phyloP scores from a whole-genome alignment of 2,113 vertebrate species.

The Marcusenius ussheri region DNA sequence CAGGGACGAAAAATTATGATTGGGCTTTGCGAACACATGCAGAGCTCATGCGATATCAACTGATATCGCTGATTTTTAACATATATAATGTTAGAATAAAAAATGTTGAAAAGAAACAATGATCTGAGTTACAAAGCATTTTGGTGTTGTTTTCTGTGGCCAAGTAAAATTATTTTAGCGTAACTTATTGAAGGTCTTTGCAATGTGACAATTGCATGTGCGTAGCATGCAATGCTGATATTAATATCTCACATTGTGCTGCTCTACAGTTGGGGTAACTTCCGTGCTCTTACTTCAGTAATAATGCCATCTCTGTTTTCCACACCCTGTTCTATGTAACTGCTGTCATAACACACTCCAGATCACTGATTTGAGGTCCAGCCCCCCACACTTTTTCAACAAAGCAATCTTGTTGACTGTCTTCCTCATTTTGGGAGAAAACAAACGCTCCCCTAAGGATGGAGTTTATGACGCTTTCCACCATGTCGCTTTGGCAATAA shows the following conservation, averaged over 20 bases:
- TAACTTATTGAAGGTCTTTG: neutral
- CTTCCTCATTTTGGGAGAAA: conserved; percentile 9
- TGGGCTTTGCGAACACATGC: neutral
- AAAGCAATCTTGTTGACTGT: conserved; percentile 11
- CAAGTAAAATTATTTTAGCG: neutral
- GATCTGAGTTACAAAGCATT: neutral
- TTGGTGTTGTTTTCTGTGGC: neutral
- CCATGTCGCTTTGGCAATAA: conserved; percentile 14
- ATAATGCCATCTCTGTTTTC: neutral
- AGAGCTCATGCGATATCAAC: neutral
- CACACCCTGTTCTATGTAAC: neutral
- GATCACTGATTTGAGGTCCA: neutral
- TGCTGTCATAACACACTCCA: conserved; percentile 1
- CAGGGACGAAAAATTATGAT: neutral
- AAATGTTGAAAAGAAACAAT: neutral
- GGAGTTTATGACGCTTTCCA: conserved; percentile 9
- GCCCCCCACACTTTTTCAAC: neutral
- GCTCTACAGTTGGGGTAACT: neutral
- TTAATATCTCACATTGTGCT: neutral
- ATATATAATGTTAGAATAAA: neutral
- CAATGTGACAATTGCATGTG: neutral
- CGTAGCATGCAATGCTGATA: neutral
- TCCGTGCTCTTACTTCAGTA: neutral
- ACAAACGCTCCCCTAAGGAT: conserved; percentile 6
- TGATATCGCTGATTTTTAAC: neutral